Conservation (phyloP, 1,140 invertebrate genomes). For the Zaprionus kolodkinae region DNA sequence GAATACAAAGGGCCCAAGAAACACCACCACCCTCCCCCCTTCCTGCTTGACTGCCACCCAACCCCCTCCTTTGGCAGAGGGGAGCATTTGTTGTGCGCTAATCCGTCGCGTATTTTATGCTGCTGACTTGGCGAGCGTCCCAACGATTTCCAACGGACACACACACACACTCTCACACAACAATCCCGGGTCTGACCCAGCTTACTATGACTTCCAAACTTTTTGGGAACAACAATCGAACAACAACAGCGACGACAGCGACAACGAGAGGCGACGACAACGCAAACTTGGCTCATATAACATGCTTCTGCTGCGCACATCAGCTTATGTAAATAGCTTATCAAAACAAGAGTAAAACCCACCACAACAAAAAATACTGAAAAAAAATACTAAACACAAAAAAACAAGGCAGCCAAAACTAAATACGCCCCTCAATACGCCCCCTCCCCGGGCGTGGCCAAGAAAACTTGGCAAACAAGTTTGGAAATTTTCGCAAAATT, state of each 20-base stretch:
- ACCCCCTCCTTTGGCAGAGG: neutral
- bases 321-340: slow-evolving; percentile 76
- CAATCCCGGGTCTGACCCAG: slow-evolving; percentile 51
- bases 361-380: slow-evolving; percentile 25
- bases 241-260: neutral
- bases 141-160: slow-evolving; percentile 39
- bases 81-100: slow-evolving; percentile 68
- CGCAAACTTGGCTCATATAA: slow-evolving; percentile 44
- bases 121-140: slow-evolving; percentile 58
- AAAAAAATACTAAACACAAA: slow-evolving; percentile 9
- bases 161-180: slow-evolving; percentile 40
- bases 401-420: slow-evolving; percentile 17
- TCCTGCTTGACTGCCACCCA: neutral
- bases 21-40: neutral
- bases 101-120: slow-evolving; percentile 77
- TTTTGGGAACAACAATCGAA: slow-evolving; percentile 26
- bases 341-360: slow-evolving; percentile 41
- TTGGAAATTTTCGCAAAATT: slow-evolving; percentile 66
- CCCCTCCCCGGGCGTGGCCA: neutral
- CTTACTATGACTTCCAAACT: slow-evolving; percentile 53
- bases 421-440: neutral
- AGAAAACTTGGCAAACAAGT: slow-evolving; percentile 72
- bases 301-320: slow-evolving; percentile 60
- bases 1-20: slow-evolving; percentile 42
- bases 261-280: neutral